Base-by-base conservation (phyloP, 1,140 invertebrate species). In the Aporrectodea caliginosa region DNA sequence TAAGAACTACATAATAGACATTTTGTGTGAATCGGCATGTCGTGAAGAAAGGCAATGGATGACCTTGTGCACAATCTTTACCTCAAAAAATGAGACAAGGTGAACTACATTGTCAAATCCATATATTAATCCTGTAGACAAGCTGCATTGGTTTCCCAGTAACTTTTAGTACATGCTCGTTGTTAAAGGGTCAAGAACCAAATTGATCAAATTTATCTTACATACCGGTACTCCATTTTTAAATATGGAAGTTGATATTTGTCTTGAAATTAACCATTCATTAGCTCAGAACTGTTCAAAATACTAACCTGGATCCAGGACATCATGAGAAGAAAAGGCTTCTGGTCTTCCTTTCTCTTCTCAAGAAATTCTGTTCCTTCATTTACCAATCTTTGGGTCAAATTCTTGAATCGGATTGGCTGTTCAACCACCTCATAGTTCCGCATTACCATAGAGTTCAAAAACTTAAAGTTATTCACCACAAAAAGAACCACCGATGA, bases 371-470 rank as follows among this genome's bases (percentile, higher is more conserved):
- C 78, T 12, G 82, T 35, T 1, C 83, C 82, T 80, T 87, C 85
- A 12, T 79, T 69, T 2, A 84, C 84, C 27, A 86, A 77, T 35
- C 85, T 78, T 30, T 83, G 77, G 27, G 83, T 85, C 12, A 86
- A 69, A 35, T 79, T 83, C 22, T 82, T 81, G 0, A 86, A 77
- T 70, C 83, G 68, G 30, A 86, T 84, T 27, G 85, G 86, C 73
- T 87, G 86, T 81, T 87, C 86, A 1, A 87, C 83, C 2, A 87
- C 34, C 1, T 84, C 82, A 71, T 82, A 84, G 76, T 86, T 84
- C 30, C 83, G 82, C 83, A 88, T 85, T 14, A 89, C 29, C 32
- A 87, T 76, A 2, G 85, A 83, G 80, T 89, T 89, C 0, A 89
- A 70, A 1, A 84, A 58, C 68, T 82, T 84, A 14, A 86, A 75